Evolutionary conservation across 2,888 invertebrate species (phyloP), one percentile per base, ranked within the genome.

Genomic region (Dryococelus australis): DNA sequence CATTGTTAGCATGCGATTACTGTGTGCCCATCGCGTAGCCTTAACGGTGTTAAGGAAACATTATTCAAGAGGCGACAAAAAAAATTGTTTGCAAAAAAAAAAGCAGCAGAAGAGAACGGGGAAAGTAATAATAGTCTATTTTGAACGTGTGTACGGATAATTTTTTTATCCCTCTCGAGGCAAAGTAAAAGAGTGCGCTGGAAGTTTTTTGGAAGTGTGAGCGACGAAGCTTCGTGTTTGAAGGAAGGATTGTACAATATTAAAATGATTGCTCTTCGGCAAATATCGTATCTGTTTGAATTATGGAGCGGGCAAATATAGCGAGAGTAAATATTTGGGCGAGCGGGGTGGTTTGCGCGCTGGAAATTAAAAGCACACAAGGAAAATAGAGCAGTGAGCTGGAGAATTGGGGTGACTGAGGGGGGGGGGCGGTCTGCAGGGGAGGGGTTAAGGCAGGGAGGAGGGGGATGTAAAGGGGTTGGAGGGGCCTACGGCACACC

Each of bases 291-390:
- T 94, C 93, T 94, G 92, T 93, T 93, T 94, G 94, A 94, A 94
- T 94, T 94, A 94, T 94, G 94, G 93, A 94, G 93, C 93, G 93
- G 93, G 94, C 94, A 94, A 94, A 94, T 94, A 94, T 94, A 94
- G 93, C 93, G 93, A 93, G 93, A 92, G 93, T 94, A 94, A 94
- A 94, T 94, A 94, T 93, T 93, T 93, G 93, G 89, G 92, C 93
- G 93, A 93, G 92, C 91, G 94, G 93, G 94, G 94, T 94, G 94
- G 94, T 94, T 94, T 94, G 94, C 94, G 93, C 94, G 94, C 94
- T 94, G 94, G 94, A 94, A 94, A 94, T 94, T 94, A 94, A 94
- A 94, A 94, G 94, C 93, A 94, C 92, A 94, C 94, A 94, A 94
- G 94, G 94, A 94, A 94, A 94, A 94, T 94, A 94, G 93, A 93